Base-by-base conservation (phyloP, 2,888 invertebrate species). In the Acrobeloides nanus region DNA sequence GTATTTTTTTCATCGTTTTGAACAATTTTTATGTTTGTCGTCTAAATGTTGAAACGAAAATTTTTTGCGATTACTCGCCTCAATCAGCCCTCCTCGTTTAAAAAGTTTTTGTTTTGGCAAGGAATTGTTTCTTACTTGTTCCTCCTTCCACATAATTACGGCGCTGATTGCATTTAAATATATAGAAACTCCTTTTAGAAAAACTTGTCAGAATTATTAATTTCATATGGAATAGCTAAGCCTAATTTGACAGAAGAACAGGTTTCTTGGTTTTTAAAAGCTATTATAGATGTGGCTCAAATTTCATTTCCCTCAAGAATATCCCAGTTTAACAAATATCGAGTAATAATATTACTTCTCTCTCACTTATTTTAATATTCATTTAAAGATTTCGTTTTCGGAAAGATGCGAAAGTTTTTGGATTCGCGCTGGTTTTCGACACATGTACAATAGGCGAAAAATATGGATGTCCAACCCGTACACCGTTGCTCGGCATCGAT, bases 351-450 rank as follows among this genome's bases (percentile, higher is more conserved):
- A 15, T 12, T 12, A 12, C 15, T 29, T 29, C 15, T 29, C 15
- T 29, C 15, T 29, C 12, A 15, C 15, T 29, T 29, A 12, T 29
- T 29, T 43, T 40, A 42, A 17, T 20, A 44, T 39, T 3, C n/a
- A 12, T 37, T 34, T 53, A 35, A 23, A 55, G 55, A 37, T 55
- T 7, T 46, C 55, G 4, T 37, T 37, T 21, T 34, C 37, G 15
- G 38, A 52, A n/a, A 51, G 60, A 43, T 63, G 57, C 31, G 71
- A 71, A 47, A 60, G 66, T 17, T 71, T 71, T 48, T 71, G 71
- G 71, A 48, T 71, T 4, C 55, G 68, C n/a, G 56, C 62, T 23
- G 71, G 71, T 2, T 71, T 71, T 51, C 48, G 46, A 49, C 58
- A 64, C 40, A 49, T 71, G 34, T 71, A 71, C 47, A 61, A 18